phyloP scores from a whole-genome alignment of 2,113 vertebrate genomes.

The Ceuthmochares aereus region DNA sequence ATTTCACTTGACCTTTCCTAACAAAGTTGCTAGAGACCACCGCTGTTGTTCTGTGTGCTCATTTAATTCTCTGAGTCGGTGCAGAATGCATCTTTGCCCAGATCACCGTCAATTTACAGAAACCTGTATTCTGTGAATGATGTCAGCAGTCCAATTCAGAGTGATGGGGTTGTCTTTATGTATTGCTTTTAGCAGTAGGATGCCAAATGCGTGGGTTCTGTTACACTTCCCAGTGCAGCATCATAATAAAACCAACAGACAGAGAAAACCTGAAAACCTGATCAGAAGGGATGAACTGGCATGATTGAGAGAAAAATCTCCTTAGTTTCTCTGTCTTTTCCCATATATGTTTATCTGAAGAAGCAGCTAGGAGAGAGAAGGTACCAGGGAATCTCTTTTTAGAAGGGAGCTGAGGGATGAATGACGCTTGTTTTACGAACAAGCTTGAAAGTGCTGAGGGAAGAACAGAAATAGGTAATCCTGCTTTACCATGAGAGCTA shows the following conservation, averaged over 20 bases:
- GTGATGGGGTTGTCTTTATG: not conserved
- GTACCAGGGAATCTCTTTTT: not conserved
- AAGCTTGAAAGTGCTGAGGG: not conserved
- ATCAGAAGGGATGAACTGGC: not conserved
- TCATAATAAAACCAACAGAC: not conserved
- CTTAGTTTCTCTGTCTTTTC: not conserved
- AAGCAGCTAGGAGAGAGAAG: not conserved
- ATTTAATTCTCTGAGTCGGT: not conserved
- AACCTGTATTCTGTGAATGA: not conserved
- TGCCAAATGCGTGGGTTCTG: rapidly evolving
- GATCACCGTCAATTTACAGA: not conserved
- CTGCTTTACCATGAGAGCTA: not conserved
- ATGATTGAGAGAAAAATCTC: not conserved
- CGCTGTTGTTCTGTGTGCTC: not conserved
- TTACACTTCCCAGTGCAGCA: not conserved
- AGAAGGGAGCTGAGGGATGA: not conserved
- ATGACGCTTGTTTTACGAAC: not conserved
- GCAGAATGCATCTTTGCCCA: not conserved
- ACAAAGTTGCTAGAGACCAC: not conserved
- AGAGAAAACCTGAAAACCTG: not conserved
- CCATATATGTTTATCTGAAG: not conserved
- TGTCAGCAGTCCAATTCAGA: not conserved
- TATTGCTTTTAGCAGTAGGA: not conserved
- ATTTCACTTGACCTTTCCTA: not conserved
- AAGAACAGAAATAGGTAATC: not conserved